phyloP scores from a whole-genome alignment of 2,797 vertebrate species.

The Limnodromus scolopaceus region DNA sequence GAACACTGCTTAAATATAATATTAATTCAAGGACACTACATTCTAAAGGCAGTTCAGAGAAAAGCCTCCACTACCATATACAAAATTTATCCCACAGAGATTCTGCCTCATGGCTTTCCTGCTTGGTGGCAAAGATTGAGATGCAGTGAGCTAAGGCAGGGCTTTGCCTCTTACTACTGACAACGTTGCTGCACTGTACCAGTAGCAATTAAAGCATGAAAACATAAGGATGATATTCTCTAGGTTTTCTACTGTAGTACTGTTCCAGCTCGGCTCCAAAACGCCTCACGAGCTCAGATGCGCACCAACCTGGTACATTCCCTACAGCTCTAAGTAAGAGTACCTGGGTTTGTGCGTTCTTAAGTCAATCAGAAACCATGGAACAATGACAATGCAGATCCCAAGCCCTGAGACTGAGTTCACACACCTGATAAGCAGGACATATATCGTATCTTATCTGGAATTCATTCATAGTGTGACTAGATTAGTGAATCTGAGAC shows the following conservation, averaged over 20 bases:
- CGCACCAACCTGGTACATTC: fast-evolving
- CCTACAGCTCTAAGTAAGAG: background rate
- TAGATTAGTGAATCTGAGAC: background rate
- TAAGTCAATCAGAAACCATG: background rate
- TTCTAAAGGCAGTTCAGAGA: background rate
- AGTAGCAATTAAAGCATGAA: background rate
- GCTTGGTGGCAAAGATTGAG: background rate
- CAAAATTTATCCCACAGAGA: background rate
- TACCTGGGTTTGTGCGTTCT: background rate
- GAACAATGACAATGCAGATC: background rate
- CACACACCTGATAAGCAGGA: background rate
- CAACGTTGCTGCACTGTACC: background rate
- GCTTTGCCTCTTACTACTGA: background rate
- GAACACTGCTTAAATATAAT: background rate
- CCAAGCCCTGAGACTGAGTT: background rate
- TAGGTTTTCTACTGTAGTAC: background rate
- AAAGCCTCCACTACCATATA: background rate
- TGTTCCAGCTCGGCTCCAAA: background rate
- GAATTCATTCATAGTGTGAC: background rate
- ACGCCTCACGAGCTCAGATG: background rate
- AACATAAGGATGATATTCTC: background rate
- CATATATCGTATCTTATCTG: background rate
- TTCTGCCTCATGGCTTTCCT: background rate
- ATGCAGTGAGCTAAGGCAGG: background rate
- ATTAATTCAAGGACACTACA: background rate